Evolutionary conservation across 2,797 vertebrate species (phyloP), one percentile per base, ranked within the genome.

Genomic region (Rachycentron canadum): DNA sequence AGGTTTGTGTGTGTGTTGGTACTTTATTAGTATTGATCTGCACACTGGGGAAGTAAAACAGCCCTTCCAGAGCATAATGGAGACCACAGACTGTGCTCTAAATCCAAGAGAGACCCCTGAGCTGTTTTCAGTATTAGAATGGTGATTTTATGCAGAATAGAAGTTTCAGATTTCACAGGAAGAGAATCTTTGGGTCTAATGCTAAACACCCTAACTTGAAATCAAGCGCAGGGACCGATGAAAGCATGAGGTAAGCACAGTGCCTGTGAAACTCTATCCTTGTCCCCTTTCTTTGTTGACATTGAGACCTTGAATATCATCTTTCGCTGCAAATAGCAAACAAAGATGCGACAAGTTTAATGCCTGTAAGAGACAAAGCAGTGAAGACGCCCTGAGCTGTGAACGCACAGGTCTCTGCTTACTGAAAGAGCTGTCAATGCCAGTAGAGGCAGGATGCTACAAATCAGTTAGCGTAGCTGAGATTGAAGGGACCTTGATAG

Each of bases 11-110:
- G 72, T 61, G 14, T 64, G 55, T 65, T 52, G 73, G 70, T 38
- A 76, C 60, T 85, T 88, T 79, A 88, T 87, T 87, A 78, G 71
- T 87, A 89, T 88, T 50, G 85, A 88, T 86, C 76, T 28, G 23
- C 17, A 38, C 23, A 9, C 57, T 13, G 69, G 66, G 63, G 64
- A 67, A 85, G 82, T 80, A 84, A 84, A 86, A 72, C 70, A 73
- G 45, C 59, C 56, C 52, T 78, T 66, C 25, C 28, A 69, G 38
- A 59, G 43, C 41, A 50, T 64, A 79, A 85, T 74, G 59, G 55
- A 87, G 78, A 66, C 40, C 68, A 55, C 26, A 53, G 38, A 6
- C 68, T 64, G 57, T 8, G n/a, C 55, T 78, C 32, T 21, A 4
- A 84, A 62, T 40, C 50, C 4, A 25, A 47, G 5, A 34, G 32